Evolutionary conservation across 2,797 vertebrate genomes (phyloP).

Genomic region (Iguana delicatissima): DNA sequence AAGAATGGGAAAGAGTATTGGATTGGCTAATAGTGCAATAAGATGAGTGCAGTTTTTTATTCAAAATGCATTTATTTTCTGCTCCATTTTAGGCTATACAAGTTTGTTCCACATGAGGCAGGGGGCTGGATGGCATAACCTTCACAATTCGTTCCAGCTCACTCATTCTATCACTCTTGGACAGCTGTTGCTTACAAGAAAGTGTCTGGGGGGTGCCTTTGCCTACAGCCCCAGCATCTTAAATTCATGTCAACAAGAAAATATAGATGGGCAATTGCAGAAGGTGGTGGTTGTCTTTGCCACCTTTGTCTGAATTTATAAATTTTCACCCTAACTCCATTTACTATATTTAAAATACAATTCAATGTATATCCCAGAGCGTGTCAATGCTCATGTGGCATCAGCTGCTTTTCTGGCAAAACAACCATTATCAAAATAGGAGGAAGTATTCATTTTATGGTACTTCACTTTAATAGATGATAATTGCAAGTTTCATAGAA

Average conservation of each 20-base stretch:
- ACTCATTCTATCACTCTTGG: background rate
- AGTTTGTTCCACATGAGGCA: background rate
- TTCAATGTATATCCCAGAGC: slow-evolving; percentile 27
- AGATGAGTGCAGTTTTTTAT: too few species aligned
- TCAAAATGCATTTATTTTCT: background rate
- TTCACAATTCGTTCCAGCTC: background rate
- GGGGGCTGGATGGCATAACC: background rate
- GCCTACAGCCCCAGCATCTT: background rate
- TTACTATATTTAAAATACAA: slow-evolving; percentile 3
- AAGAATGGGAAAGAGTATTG: too few species aligned
- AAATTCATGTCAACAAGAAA: background rate
- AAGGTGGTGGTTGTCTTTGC: background rate
- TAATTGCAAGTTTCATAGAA: slow-evolving; percentile 30
- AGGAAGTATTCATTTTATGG: slow-evolving; percentile 44
- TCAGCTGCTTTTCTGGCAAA: slow-evolving; percentile 17
- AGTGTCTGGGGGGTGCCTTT: background rate
- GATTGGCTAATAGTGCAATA: too few species aligned
- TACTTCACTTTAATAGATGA: slow-evolving; percentile 48
- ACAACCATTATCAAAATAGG: slow-evolving; percentile 9
- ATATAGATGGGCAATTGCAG: background rate
- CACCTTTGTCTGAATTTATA: background rate
- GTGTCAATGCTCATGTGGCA: background rate
- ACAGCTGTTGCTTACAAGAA: background rate
- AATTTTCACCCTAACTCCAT: background rate
- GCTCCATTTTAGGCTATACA: background rate